phyloP scores from a whole-genome alignment of 1,140 invertebrate genomes.

The Drosophila parvula region DNA sequence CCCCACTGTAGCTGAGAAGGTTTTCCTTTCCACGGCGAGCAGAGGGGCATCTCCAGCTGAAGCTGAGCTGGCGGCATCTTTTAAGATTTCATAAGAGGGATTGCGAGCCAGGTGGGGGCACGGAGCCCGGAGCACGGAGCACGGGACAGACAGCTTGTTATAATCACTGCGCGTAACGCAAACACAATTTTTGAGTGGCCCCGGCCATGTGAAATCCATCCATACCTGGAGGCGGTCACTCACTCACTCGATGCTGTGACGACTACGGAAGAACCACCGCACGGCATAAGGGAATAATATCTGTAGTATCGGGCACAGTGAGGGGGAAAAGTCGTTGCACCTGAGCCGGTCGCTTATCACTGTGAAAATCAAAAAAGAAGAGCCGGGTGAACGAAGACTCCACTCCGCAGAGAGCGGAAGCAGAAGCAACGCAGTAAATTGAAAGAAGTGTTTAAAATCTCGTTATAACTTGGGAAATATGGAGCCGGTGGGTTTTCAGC shows the following conservation, averaged over 20 bases:
- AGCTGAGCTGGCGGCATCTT: constrained; percentile 62
- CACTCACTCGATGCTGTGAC: constrained; percentile 41
- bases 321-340: constrained; percentile 57
- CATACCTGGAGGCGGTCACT: constrained; percentile 54
- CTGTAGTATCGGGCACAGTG: constrained; percentile 22
- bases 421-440: constrained; percentile 34
- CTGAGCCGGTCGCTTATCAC: constrained; percentile 51
- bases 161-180: constrained; percentile 79
- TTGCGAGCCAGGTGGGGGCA: constrained; percentile 16
- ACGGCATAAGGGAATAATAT: constrained; percentile 13
- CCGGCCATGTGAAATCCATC: constrained; percentile 70
- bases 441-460: constrained; percentile 52
- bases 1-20: constrained; percentile 3
- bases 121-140: neutral
- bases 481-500: constrained; percentile 15
- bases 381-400: constrained; percentile 14
- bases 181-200: constrained; percentile 79
- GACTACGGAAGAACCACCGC: constrained; percentile 2
- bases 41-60: constrained; percentile 9
- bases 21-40: neutral
- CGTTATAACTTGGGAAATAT: constrained; percentile 51
- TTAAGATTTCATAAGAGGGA: constrained; percentile 49
- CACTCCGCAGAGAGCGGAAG: constrained; percentile 40
- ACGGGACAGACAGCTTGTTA: constrained; percentile 55
- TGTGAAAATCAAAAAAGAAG: constrained; percentile 56